phyloP scores from a whole-genome alignment of 2,888 invertebrate genomes.

The Bhutanitis thaidina region DNA sequence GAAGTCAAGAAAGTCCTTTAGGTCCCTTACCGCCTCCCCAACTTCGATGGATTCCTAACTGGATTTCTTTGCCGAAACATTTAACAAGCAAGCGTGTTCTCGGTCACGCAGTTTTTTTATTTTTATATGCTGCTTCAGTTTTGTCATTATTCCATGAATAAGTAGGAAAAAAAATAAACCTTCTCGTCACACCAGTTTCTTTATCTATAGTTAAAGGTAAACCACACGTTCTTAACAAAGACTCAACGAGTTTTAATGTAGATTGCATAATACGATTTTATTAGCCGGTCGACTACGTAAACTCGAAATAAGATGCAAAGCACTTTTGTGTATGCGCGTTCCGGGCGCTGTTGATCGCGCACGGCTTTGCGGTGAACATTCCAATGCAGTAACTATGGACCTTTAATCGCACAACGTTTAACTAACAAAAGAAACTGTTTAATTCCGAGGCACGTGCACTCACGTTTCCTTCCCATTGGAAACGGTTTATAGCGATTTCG shows the following conservation, averaged over 20 bases:
- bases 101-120: too few relatives aligned
- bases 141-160: too few relatives aligned
- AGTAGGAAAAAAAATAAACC: too few relatives aligned
- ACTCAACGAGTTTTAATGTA: not conserved
- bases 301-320: slow-evolving; percentile 24
- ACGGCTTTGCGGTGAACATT: slow-evolving; percentile 38
- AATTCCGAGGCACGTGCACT: slow-evolving; percentile 68
- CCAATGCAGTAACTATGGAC: slow-evolving; percentile 49
- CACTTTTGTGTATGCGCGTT: slow-evolving; percentile 25
- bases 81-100: too few relatives aligned
- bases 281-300: slow-evolving; percentile 3
- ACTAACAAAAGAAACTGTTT: slow-evolving; percentile 70
- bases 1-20: too few relatives aligned
- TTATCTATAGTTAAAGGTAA: too few relatives aligned
- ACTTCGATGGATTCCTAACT: too few relatives aligned
- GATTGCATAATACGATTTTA: not conserved
- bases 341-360: slow-evolving; percentile 33
- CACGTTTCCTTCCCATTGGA: slow-evolving; percentile 49
- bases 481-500: slow-evolving; percentile 41
- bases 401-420: slow-evolving; percentile 57
- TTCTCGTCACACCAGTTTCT: too few relatives aligned
- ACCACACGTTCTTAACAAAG: too few relatives aligned
- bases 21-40: too few relatives aligned
- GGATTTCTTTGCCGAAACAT: too few relatives aligned
- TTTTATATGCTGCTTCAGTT: too few relatives aligned